Evolutionary conservation across 92 coral and sea anemone genomes (phyloP).

Genomic region (Desmophyllum pertusum): DNA sequence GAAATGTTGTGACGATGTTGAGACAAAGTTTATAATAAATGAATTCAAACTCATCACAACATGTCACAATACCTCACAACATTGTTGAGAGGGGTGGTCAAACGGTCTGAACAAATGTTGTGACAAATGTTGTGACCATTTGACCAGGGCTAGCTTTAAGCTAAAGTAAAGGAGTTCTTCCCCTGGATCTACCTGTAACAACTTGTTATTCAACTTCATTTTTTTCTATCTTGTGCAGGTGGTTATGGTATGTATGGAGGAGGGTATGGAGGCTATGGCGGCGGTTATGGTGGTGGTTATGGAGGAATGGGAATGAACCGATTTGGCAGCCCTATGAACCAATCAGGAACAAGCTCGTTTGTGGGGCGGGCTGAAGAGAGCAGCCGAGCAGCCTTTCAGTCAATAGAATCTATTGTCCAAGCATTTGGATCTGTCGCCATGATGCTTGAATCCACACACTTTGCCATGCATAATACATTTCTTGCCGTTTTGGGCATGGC

Average conservation of each 20-base stretch:
- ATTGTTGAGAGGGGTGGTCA: too few relatives aligned
- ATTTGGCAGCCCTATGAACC: conserved; percentile 58
- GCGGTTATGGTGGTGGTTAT: conserved; percentile 74
- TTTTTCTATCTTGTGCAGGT: conserved; percentile 28
- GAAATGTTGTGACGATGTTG: too few relatives aligned
- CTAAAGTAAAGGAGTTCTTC: too few relatives aligned
- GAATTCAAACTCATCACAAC: too few relatives aligned
- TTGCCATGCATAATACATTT: conserved; percentile 92
- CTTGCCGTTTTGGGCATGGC: conserved; percentile 96
- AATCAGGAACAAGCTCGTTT: conserved; percentile 75
- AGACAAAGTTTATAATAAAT: too few relatives aligned
- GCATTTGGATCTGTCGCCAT: conserved; percentile 98
- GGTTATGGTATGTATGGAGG: conserved; percentile 66
- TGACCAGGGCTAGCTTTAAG: too few relatives aligned
- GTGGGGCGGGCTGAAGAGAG: conserved; percentile 91
- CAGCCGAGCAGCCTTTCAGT: conserved; percentile 93
- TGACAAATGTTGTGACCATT: too few relatives aligned
- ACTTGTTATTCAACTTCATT: background rate
- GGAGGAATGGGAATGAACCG: conserved; percentile 68
- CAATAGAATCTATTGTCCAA: conserved; percentile 94
- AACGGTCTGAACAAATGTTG: too few relatives aligned
- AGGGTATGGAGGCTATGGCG: conserved; percentile 77
- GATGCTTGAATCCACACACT: conserved; percentile 98
- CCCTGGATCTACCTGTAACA: background rate
- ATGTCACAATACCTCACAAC: too few relatives aligned